Evolutionary conservation across 2,113 vertebrate genomes (phyloP), one percentile per base, ranked within the genome.

Genomic region (Clarias batrachus): DNA sequence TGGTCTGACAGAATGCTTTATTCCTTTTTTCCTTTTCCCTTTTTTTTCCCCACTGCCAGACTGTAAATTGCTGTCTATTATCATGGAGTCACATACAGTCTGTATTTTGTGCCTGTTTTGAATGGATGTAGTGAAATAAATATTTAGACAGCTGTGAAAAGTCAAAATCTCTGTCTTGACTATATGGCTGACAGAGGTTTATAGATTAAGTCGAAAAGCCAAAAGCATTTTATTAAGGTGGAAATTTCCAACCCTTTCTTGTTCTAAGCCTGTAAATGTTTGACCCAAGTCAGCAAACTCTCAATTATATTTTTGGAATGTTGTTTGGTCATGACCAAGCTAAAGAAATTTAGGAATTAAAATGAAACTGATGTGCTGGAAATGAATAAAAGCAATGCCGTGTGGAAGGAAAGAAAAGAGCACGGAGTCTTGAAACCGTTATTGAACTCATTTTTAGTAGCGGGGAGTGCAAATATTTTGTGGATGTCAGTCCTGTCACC

Each of bases 321-420:
- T 14, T 82, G 76, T 85, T 68, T 74, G 3, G 16, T 56, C 66
- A 60, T 66, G 77, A 59, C 59, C 59, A 16, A 66, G 68, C 37
- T 57, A 77, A 56, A 82, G 68, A 57, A 65, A 81, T 89, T 70
- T 41, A 68, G 62, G 66, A 63, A 70, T 85, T 68, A 87, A 62
- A 87, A 85, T 63, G 3, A 77, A 87, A 78, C 9, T 17, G 84
- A 80, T 77, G 73, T 86, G 33, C 70, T 84, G 48, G 25, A 84
- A 30, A 63, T 54, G 19, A 81, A 74, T 73, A 76, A 70, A 82
- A 25, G 48, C 17, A 11, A 56, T 56, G 82, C 16, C 19, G 81
- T 41, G 70, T 78, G 65, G 59, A 78, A 78, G n/a, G 30, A 77
- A 27, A 70, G 27, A 54, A 52, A 25, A 71, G 48, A 52, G 30